Percentiles rank a stretch among this genome's conserved stretches.
These are phyloP conservation scores for Limnodromus scolopaceus DNA, from an alignment of 2,797 vertebrate genomes.

Conservation along the genomic window DNA sequence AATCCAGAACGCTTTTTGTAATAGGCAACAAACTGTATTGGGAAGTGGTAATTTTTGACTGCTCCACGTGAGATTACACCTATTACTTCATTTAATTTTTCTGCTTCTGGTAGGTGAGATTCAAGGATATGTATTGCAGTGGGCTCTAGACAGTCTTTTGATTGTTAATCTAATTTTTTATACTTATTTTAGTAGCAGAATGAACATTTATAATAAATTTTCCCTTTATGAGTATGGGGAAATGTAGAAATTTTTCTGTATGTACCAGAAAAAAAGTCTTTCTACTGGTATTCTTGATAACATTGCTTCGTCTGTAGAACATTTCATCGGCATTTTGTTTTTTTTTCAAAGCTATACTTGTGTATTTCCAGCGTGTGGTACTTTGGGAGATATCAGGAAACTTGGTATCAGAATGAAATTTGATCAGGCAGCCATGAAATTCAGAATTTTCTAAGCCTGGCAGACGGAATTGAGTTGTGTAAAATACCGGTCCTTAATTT, in stretches of 20 bases:
- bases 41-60: background rate
- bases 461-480: background rate
- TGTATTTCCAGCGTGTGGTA: background rate
- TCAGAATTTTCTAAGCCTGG: slow-evolving; percentile 1
- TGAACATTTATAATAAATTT: background rate
- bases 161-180: background rate
- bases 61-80: background rate
- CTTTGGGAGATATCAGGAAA: slow-evolving; percentile 17
- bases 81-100: slow-evolving; percentile 1
- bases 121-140: background rate
- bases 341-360: background rate
- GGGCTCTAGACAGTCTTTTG: background rate
- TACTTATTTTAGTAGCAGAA: background rate
- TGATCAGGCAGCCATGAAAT: slow-evolving; percentile 18
- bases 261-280: background rate
- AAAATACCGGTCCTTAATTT: background rate
- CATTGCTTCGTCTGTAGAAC: background rate
- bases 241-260: background rate
- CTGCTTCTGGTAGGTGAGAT: background rate
- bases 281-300: background rate
- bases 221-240: background rate
- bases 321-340: background rate
- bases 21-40: background rate
- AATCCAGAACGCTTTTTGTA: background rate
- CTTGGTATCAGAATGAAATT: slow-evolving; percentile 14